Percentiles rank a stretch among this genome's conserved stretches.
phyloP scores from a whole-genome alignment of 2,113 vertebrate genomes.

The Lepus timidus region DNA sequence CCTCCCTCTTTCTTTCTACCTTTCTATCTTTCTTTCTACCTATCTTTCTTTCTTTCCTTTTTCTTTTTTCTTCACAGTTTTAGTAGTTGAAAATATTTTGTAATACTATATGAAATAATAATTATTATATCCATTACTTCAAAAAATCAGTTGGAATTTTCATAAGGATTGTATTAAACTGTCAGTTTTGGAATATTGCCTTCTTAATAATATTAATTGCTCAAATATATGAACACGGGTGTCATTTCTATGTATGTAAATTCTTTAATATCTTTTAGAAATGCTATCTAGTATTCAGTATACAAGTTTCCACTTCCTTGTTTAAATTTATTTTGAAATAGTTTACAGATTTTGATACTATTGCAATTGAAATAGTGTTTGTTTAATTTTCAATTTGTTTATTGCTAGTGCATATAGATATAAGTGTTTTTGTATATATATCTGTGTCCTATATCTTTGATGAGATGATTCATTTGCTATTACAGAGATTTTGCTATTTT shows the following conservation, averaged over 20 bases:
- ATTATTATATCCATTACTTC: background rate
- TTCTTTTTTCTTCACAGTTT: background rate
- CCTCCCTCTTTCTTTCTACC: too few species aligned
- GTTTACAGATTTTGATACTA: background rate
- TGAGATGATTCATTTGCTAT: background rate
- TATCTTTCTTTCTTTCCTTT: too few species aligned
- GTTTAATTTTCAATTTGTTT: background rate
- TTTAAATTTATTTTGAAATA: background rate
- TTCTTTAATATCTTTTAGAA: background rate
- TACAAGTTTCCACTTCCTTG: background rate
- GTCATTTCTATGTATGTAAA: background rate
- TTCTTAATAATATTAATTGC: background rate
- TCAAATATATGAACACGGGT: background rate
- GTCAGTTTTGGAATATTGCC: background rate
- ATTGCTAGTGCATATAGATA: too few species aligned
- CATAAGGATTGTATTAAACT: background rate
- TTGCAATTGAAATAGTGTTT: background rate
- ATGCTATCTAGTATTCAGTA: background rate
- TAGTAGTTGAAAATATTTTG: background rate
- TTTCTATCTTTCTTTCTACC: too few species aligned
- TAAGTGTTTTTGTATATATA: too few species aligned
- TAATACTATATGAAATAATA: background rate
- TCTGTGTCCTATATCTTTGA: background rate
- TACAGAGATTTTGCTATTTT: background rate
- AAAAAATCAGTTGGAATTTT: background rate